Conservation (phyloP, 2,888 invertebrate species). For the Julus scandinavius region DNA sequence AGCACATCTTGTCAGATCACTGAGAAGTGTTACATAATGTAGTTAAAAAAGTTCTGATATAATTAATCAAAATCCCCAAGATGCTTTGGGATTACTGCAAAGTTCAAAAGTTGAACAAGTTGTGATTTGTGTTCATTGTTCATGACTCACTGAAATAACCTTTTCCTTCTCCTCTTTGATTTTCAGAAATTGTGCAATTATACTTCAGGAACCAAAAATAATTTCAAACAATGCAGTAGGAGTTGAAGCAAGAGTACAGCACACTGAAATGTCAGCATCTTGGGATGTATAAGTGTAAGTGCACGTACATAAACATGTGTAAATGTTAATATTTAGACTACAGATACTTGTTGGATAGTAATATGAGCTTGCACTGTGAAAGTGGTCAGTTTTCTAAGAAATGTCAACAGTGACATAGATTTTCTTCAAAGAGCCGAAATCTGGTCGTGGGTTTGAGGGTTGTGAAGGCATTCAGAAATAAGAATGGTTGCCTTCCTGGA, state of each 20-base stretch:
- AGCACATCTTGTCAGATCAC: too few relatives aligned
- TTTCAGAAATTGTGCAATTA: background rate
- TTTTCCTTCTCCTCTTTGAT: too few relatives aligned
- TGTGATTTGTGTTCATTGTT: too few relatives aligned
- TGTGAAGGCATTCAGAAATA: background rate
- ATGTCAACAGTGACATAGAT: background rate
- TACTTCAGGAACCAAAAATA: background rate
- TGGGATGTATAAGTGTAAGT: background rate
- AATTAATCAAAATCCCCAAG: too few relatives aligned
- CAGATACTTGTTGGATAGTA: background rate
- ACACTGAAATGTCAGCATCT: background rate
- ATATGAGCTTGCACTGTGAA: background rate
- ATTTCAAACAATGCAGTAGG: background rate
- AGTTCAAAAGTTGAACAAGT: too few relatives aligned
- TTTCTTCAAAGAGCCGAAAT: background rate
- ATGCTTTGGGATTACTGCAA: too few relatives aligned
- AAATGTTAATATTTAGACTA: background rate
- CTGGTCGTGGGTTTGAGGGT: background rate
- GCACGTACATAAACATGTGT: background rate
- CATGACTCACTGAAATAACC: too few relatives aligned
- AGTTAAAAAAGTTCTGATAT: too few relatives aligned
- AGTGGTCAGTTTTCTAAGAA: slow-evolving; percentile 10
- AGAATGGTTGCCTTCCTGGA: slow-evolving; percentile 19
- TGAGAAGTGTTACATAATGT: too few relatives aligned
- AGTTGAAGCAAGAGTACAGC: background rate